Base-by-base conservation (phyloP, 2,888 invertebrate genomes). In the Drosophila eohydei region DNA sequence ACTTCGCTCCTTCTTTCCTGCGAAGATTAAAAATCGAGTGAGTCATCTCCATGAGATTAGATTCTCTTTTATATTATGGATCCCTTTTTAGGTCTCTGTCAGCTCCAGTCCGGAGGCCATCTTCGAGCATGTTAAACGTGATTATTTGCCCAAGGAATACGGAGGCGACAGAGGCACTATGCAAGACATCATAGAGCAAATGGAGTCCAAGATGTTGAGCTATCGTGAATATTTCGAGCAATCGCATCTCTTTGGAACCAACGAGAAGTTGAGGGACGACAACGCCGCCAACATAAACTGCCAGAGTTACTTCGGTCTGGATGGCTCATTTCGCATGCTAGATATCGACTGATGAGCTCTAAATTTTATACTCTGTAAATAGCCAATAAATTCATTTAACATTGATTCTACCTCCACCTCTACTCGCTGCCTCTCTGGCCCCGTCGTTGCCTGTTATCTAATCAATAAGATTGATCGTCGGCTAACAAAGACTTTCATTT, bases 141-240 rank as follows among this genome's bases (percentile, higher is more conserved):
- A 94, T 4, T 92, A 94, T 50, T 91, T 96, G 50, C 96, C 96
- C 0, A 91, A 89, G 9, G 96, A 96, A 87, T 96, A 95, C 83
- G 96, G 95, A 12, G 96, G 96, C 32, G 93, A 93, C 28, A 94
- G 93, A 58, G 94, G 94, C 78, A 93, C 93, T 57, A 90, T 94
- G 43, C 78, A 87, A 70, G 90, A 91, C 12, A 90, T 93, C 11
- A 81, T 89, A 8, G 70, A 81, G 7, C 66, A 81, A n/a, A 93
- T 93, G 93, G 90, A 91, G 58, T 71, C 63, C 2, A 90, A 92
- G 63, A 64, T 93, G 7, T 26, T 79, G 7, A 78, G 76, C 26
- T 92, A 92, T 76, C 76, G 78, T 5, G 78, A 91, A 4, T 91
- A 91, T 59, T 93, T 93, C 56, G 69, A 80, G 40, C 90, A 91